Conservation (phyloP, 2,888 invertebrate genomes). For the Xanthorhoe spadicearia region DNA sequence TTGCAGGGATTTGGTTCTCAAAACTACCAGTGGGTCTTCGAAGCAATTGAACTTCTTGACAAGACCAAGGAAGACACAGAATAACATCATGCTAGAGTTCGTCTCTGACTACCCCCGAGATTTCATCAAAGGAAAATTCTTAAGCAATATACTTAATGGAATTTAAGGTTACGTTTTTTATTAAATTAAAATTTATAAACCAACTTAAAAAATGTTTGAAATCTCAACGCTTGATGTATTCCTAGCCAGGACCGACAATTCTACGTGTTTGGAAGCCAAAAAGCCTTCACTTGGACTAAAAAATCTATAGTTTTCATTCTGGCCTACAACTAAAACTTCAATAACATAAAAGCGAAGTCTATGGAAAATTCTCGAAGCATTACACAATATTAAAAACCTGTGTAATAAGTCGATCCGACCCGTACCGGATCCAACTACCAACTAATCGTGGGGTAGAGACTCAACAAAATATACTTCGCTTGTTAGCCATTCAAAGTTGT, state of each 20-base stretch:
- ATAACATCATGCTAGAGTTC: conserved; percentile 14
- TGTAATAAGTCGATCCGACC: conserved; percentile 50
- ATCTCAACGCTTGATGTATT: no score
- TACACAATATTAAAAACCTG: conserved; percentile 61
- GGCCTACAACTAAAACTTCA: neutral
- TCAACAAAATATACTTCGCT: neutral
- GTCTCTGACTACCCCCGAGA: neutral
- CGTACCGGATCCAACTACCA: conserved; percentile 50
- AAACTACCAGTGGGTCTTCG: conserved; percentile 98
- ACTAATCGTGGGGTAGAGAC: conserved; percentile 75
- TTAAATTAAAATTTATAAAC: no score
- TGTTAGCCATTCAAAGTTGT: neutral
- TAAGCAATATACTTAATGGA: no score
- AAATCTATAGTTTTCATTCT: no score
- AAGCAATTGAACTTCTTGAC: conserved; percentile 92
- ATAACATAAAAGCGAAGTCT: neutral
- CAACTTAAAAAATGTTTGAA: no score
- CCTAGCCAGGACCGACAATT: no score
- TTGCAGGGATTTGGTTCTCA: conserved; percentile 98
- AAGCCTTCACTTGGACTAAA: no score
- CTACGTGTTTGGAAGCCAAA: no score
- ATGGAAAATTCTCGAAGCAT: conserved; percentile 27
- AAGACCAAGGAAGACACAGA: conserved; percentile 40
- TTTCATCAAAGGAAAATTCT: no score
- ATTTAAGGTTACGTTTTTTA: no score